phyloP scores from a whole-genome alignment of 2,797 vertebrate species.

The Cheirogaleus major region DNA sequence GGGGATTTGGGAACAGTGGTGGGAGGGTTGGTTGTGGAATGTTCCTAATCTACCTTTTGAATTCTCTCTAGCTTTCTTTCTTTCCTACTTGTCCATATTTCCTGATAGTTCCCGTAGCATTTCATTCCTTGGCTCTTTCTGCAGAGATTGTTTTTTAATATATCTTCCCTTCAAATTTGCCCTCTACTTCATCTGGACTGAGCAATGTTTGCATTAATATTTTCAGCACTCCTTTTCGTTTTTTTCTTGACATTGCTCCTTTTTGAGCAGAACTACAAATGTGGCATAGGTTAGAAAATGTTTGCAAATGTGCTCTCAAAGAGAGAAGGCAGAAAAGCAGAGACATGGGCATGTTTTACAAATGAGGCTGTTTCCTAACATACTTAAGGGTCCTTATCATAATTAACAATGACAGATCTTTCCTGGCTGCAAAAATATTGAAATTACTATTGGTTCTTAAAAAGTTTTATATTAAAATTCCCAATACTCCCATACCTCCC shows the following conservation, averaged over 20 bases:
- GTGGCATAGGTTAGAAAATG: background rate
- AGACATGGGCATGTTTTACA: background rate
- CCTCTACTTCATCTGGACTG: background rate
- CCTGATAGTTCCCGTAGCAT: background rate
- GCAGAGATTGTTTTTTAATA: background rate
- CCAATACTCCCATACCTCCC: background rate
- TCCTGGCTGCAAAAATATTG: background rate
- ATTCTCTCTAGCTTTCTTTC: background rate
- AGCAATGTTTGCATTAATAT: background rate
- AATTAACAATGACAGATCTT: background rate
- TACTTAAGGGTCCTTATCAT: background rate
- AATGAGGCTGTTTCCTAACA: background rate
- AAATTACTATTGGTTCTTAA: background rate
- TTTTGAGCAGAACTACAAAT: background rate
- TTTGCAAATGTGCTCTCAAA: background rate
- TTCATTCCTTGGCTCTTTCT: background rate
- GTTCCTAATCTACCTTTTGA: background rate
- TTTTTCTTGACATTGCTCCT: background rate
- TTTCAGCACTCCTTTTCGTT: background rate
- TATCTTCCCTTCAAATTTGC: background rate
- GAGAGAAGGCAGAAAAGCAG: background rate
- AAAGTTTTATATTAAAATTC: background rate
- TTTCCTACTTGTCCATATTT: background rate
- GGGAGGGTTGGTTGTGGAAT: background rate
- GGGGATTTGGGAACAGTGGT: background rate